Conservation (phyloP, 2,888 invertebrate species). For the Lottia gigantea region DNA sequence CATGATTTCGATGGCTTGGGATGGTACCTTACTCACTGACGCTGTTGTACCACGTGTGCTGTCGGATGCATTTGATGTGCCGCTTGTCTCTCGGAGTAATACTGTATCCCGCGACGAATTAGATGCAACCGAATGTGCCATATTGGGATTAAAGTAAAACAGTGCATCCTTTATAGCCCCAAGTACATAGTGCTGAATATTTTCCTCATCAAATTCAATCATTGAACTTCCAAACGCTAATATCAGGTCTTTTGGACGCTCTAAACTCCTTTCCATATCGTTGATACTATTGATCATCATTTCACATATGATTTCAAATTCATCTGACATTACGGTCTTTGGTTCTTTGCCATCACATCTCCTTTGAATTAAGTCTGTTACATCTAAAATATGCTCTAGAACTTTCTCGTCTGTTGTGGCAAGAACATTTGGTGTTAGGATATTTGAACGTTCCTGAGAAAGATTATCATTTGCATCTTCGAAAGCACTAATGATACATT, state of each 20-base stretch:
- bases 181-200: background rate
- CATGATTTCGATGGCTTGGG: background rate
- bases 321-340: background rate
- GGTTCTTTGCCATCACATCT: background rate
- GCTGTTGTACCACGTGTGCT: too few species aligned
- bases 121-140: background rate
- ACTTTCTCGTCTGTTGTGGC: background rate
- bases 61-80: background rate
- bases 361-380: background rate
- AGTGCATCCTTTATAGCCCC: background rate
- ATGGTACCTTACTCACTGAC: background rate
- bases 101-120: background rate
- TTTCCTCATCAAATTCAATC: background rate
- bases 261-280: background rate
- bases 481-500: background rate
- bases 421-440: background rate
- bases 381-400: background rate
- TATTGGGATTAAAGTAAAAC: background rate
- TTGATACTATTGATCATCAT: background rate
- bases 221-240: background rate
- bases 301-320: background rate
- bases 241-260: background rate
- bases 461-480: background rate
- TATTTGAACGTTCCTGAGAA: background rate
- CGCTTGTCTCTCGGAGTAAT: background rate